These are phyloP conservation scores for Cassiopea andromeda DNA, from an alignment of 30 jellyfish, hydroid and myxozoan species.

Conservation along the genomic window DNA sequence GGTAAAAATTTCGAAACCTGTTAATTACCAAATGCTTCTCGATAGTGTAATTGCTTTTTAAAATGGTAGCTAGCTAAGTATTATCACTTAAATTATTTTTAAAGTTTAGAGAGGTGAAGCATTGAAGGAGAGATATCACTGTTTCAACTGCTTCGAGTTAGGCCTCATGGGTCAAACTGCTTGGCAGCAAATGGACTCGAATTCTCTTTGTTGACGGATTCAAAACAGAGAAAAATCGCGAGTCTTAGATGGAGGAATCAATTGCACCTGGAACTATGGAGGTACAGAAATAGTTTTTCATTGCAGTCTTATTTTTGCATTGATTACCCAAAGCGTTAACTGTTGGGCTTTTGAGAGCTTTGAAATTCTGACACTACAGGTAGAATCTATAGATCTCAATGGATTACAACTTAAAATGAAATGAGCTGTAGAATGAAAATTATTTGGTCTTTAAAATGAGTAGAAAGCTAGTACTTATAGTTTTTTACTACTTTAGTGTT, in stretches of 20 bases:
- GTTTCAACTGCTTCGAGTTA: not conserved
- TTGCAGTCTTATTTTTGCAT: not conserved
- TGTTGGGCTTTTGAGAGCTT: not conserved
- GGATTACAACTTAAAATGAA: no score
- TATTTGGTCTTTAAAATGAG: no score
- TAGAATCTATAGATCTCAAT: no score
- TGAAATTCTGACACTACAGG: no score
- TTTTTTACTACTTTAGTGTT: no score
- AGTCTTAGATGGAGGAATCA: constrained; percentile 30
- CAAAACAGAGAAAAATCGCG: not conserved
- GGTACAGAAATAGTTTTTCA: not conserved
- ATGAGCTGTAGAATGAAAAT: no score
- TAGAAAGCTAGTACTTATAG: no score
- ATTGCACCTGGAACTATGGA: constrained; percentile 63
- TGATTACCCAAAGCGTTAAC: not conserved
- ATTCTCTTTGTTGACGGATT: not conserved
- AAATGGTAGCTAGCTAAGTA: not conserved
- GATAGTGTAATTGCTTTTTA: not conserved
- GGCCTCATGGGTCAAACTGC: not conserved
- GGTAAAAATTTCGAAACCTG: not conserved
- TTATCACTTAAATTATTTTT: not conserved
- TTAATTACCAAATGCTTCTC: not conserved
- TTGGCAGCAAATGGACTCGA: not conserved
- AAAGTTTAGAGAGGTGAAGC: not conserved
- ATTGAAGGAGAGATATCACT: not conserved